A percentile compares a stretch with the other conserved stretches of the same genome.
Evolutionary conservation across 92 coral and sea anemone species (phyloP).

Genomic region (Porites divaricata): DNA sequence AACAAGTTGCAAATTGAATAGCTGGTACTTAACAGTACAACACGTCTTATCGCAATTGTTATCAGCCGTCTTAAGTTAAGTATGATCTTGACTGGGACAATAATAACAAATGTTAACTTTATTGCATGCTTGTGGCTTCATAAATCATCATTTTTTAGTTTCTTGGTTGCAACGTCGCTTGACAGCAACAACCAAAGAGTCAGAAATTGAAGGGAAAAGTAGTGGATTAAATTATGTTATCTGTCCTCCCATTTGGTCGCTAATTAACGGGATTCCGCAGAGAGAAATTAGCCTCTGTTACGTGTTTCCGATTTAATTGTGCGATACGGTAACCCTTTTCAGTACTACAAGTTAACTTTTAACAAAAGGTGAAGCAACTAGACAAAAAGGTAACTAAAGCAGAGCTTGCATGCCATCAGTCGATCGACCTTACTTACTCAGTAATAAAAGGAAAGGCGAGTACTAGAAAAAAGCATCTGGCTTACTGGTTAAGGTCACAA

Average conservation of each 20-base stretch:
- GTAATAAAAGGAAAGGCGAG: neutral
- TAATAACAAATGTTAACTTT: slow-evolving; percentile 16
- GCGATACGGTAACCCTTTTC: too few relatives aligned
- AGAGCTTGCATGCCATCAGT: slow-evolving; percentile 3
- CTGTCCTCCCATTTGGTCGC: slow-evolving; percentile 29
- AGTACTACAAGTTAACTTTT: too few relatives aligned
- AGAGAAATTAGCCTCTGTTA: slow-evolving; percentile 17
- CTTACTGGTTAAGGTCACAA: neutral
- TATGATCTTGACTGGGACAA: slow-evolving; percentile 7
- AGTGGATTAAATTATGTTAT: slow-evolving; percentile 10
- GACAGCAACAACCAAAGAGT: neutral
- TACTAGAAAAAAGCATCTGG: neutral
- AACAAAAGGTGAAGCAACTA: neutral
- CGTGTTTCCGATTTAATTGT: slow-evolving; percentile 50
- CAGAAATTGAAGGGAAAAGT: slow-evolving; percentile 21
- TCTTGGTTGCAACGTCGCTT: slow-evolving; percentile 17
- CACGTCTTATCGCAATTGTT: slow-evolving; percentile 5
- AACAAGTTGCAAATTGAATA: slow-evolving; percentile 9
- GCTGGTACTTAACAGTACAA: neutral
- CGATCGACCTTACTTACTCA: neutral
- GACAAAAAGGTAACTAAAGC: neutral
- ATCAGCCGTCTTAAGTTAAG: neutral
- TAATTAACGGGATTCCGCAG: slow-evolving; percentile 36
- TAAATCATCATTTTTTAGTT: slow-evolving; percentile 16
- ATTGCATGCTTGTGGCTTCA: slow-evolving; percentile 28